phyloP scores from a whole-genome alignment of 1,140 invertebrate species.

The Notospermus geniculatus region DNA sequence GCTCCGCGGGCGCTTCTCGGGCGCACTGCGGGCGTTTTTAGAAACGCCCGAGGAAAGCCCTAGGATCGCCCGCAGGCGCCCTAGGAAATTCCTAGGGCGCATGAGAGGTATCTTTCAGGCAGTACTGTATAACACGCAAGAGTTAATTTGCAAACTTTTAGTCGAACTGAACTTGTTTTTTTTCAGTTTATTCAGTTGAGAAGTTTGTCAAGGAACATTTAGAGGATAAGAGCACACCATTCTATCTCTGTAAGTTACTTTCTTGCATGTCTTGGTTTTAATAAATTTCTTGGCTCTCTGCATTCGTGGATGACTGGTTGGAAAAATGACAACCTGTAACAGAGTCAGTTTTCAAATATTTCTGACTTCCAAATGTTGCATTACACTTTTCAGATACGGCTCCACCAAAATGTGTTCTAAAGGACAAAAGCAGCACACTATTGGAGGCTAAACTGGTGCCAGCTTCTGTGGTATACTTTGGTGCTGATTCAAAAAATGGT shows the following conservation, averaged over 20 bases:
- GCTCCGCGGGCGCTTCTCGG: too few relatives aligned
- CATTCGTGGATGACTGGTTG: too few relatives aligned
- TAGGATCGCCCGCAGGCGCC: too few relatives aligned
- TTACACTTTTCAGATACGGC: constrained; percentile 65
- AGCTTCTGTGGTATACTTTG: constrained; percentile 72
- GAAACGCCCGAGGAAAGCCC: too few relatives aligned
- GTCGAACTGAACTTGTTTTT: too few relatives aligned
- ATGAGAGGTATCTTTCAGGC: too few relatives aligned
- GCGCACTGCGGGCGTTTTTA: too few relatives aligned
- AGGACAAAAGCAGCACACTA: constrained; percentile 29
- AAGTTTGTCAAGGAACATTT: constrained; percentile 72
- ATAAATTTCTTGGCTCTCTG: constrained; percentile 12
- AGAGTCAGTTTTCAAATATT: too few relatives aligned
- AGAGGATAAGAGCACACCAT: constrained; percentile 61
- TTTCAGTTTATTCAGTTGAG: constrained; percentile 62
- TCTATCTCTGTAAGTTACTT: constrained; percentile 70
- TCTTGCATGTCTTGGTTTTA: constrained; percentile 1
- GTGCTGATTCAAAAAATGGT: constrained; percentile 38
- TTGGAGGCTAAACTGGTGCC: constrained; percentile 68
- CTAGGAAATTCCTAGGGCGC: too few relatives aligned
- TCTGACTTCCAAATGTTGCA: constrained; percentile 11
- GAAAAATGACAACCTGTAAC: too few relatives aligned
- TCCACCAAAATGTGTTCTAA: constrained; percentile 63
- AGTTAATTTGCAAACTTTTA: too few relatives aligned
- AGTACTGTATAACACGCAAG: too few relatives aligned